Evolutionary conservation across 2,888 invertebrate species (phyloP), one percentile per base, ranked within the genome.

Genomic region (Augiades crinisus): DNA sequence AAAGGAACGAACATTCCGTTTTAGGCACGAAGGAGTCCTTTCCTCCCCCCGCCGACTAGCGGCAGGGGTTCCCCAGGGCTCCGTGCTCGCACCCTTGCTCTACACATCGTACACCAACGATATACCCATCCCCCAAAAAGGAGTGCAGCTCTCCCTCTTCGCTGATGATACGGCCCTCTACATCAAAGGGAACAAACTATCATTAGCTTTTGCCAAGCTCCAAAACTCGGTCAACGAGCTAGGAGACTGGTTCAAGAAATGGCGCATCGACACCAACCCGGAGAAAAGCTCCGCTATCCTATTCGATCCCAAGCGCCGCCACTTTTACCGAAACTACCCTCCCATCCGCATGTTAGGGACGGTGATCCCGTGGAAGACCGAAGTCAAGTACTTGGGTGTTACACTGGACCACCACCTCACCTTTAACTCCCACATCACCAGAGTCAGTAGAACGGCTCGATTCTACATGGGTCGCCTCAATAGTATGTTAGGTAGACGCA

Each of bases 41-140:
- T 31, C 44, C 12, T 31, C 44, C 19, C 44, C 31, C 3, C 44
- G 44, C 17, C 14, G 5, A 6, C 17, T 43, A 1, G 6, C 30
- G 30, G 30, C 30, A 6, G 43, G 30, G 30, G 43, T 43, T 10
- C 43, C 43, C 2, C 43, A 43, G 38, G 22, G 38, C 38, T 38
- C 38, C 5, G 41, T 41, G 41, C 41, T 41, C 17, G n/a, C 43
- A 4, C 45, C 45, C 3, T 4, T 36, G 5, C 36, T 36, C 4
- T 21, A n/a, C 14, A 19, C 21, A 38, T 19, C 10, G 8, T 38
- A 38, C 7, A 38, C 37, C 5, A 38, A 38, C 37, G 36, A 36
- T 36, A 38, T 38, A 3, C 37, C 19, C 37, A 21, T 38, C 3
- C 37, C 10, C 2, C 19, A 12, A 5, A 21, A 21, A 4, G 21